phyloP scores from a whole-genome alignment of 2,113 vertebrate genomes.

The Pagrus major region DNA sequence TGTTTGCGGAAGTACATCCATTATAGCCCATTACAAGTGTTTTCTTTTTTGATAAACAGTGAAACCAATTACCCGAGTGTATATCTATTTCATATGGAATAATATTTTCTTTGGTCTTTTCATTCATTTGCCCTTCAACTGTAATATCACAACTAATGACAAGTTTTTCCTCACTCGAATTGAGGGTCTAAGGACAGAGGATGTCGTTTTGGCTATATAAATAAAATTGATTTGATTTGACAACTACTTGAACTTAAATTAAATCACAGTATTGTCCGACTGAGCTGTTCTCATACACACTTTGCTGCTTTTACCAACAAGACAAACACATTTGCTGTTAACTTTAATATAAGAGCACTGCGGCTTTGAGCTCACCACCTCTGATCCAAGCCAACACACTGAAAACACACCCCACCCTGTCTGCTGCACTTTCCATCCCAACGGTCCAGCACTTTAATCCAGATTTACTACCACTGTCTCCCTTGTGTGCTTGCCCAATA shows the following conservation, averaged over 20 bases:
- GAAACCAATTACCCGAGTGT: background rate
- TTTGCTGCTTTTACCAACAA: background rate
- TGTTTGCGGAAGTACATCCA: constrained; percentile 1
- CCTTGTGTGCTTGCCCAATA: constrained; percentile 39
- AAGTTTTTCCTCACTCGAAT: no score
- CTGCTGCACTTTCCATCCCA: constrained; percentile 21
- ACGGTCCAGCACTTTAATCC: constrained; percentile 50
- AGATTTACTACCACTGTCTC: constrained; percentile 56
- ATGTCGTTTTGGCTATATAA: no score
- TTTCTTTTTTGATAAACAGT: background rate
- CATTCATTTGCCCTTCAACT: no score
- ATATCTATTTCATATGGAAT: background rate
- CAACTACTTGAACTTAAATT: background rate
- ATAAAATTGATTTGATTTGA: no score
- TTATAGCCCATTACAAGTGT: background rate
- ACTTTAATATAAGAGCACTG: background rate
- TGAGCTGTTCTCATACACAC: background rate
- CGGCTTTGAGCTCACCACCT: background rate
- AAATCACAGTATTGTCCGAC: background rate
- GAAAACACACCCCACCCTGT: constrained; percentile 12
- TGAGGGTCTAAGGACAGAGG: no score
- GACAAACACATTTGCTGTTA: background rate
- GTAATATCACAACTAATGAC: no score
- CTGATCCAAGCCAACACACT: background rate
- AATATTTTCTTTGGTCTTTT: background rate